Evolutionary conservation across 2,113 vertebrate genomes (phyloP), one percentile per base, ranked within the genome.

Genomic region (Aphelocoma coerulescens): DNA sequence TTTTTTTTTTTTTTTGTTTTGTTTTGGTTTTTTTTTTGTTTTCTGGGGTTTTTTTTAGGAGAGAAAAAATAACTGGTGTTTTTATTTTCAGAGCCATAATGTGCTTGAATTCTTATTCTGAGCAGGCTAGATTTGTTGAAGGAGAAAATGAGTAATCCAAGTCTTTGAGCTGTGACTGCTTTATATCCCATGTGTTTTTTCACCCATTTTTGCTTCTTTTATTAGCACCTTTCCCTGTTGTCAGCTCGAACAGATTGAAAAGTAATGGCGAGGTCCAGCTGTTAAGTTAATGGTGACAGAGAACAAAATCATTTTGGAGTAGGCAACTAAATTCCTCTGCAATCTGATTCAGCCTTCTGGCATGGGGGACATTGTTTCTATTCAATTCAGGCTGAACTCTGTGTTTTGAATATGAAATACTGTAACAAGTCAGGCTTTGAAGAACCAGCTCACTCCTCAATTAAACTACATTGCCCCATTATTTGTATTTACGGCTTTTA

Each of bases 191-290:
- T 90, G 69, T 77, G 55, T 9, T 78, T 91, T 93, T 87, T 48
- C n/a, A 51, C 11, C 33, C 21, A 9, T 66, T 95, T 93, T 82
- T 93, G 61, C 66, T 84, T 92, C 91, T 95, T 95, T 96, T 94
- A 95, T 95, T 97, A 96, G 67, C 63, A 96, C 33, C 49, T 93
- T 93, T 96, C 89, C 83, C 28, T 96, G 61, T 24, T 93, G 68
- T 88, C 88, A 95, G 62, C 81, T 66, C 55, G 1, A 89, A 37
- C 52, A 92, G 88, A 93, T 89, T 96, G 87, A 93, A 96, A 93
- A 91, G 55, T 91, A 95, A 91, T 96, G 72, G 78, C 91, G 83
- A 97, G 41, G 76, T 87, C 87, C 68, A 88, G 68, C 62, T 94
- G 54, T 57, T 82, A 89, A 94, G 83, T 92, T 92, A 88, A 95